Percentiles rank a stretch among this genome's conserved stretches.
phyloP scores from a whole-genome alignment of 2,113 vertebrate species.

The Tragelaphus strepsiceros region DNA sequence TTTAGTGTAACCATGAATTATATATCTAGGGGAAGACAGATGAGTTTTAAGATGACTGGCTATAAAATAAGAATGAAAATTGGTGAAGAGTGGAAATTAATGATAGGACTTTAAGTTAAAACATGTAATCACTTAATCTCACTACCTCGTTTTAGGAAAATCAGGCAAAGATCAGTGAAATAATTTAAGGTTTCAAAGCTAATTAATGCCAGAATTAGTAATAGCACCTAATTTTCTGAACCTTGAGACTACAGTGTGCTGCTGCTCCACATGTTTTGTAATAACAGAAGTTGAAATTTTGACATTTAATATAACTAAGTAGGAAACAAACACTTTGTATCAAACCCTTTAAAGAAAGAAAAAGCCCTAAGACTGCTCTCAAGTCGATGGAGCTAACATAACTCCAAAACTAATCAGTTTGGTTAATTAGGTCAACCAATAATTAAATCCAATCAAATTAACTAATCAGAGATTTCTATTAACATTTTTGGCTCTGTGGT shows the following conservation, averaged over 20 bases:
- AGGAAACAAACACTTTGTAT: not conserved
- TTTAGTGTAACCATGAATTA: not conserved
- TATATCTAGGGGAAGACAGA: not conserved
- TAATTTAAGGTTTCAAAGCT: not conserved
- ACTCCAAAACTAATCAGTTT: not conserved
- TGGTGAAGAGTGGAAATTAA: not conserved
- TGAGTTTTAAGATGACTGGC: not conserved
- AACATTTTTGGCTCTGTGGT: not conserved
- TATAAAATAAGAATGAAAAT: constrained; percentile 17
- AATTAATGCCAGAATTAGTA: not conserved
- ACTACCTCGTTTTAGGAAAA: not conserved
- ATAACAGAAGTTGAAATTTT: not conserved
- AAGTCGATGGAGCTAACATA: not conserved
- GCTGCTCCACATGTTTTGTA: not conserved
- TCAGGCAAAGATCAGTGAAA: not conserved
- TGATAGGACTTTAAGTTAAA: not conserved
- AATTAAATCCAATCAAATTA: not conserved
- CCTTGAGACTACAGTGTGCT: not conserved
- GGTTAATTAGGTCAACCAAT: not conserved
- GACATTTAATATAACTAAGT: not conserved
- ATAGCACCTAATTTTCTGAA: not conserved
- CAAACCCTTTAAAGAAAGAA: not conserved
- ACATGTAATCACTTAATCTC: not conserved
- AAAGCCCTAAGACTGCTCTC: not conserved
- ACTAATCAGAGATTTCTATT: not conserved